These are phyloP conservation scores for Oncorhynchus mykiss DNA, from an alignment of 2,113 vertebrate genomes.

Conservation along the genomic window DNA sequence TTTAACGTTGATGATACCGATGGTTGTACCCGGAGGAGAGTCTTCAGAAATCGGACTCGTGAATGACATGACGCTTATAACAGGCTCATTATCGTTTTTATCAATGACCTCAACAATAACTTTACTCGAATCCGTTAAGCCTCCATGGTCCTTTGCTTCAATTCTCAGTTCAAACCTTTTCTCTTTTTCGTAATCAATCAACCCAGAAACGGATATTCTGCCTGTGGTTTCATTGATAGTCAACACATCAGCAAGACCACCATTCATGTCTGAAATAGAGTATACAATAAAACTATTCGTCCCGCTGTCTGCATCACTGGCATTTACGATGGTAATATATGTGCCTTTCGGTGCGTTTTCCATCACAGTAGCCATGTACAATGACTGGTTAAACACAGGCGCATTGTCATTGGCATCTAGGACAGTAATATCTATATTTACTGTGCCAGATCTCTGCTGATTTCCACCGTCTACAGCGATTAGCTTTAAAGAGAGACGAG, in stretches of 20 bases:
- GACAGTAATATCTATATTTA: conserved; percentile 36
- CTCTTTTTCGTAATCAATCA: conserved; percentile 40
- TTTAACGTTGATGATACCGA: conserved; percentile 39
- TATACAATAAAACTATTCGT: conserved; percentile 37
- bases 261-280: conserved; percentile 28
- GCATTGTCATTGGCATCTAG: conserved; percentile 37
- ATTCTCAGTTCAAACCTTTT: conserved; percentile 38
- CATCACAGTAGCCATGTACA: conserved; percentile 34
- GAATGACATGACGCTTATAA: conserved; percentile 58
- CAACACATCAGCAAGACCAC: conserved; percentile 21
- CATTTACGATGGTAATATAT: conserved; percentile 30
- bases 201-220: conserved; percentile 33
- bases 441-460: conserved; percentile 29
- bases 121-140: conserved; percentile 31
- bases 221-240: conserved; percentile 32
- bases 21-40: conserved; percentile 19
- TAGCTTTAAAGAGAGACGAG: conserved; percentile 23
- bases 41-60: conserved; percentile 54
- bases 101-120: conserved; percentile 35
- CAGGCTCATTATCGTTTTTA: conserved; percentile 45
- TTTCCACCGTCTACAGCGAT: conserved; percentile 50
- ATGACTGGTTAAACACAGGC: conserved; percentile 45
- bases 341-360: conserved; percentile 31
- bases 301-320: conserved; percentile 34
- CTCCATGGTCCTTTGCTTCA: conserved; percentile 36